phyloP scores from a whole-genome alignment of 1,140 invertebrate genomes.

The Aethina tumida region DNA sequence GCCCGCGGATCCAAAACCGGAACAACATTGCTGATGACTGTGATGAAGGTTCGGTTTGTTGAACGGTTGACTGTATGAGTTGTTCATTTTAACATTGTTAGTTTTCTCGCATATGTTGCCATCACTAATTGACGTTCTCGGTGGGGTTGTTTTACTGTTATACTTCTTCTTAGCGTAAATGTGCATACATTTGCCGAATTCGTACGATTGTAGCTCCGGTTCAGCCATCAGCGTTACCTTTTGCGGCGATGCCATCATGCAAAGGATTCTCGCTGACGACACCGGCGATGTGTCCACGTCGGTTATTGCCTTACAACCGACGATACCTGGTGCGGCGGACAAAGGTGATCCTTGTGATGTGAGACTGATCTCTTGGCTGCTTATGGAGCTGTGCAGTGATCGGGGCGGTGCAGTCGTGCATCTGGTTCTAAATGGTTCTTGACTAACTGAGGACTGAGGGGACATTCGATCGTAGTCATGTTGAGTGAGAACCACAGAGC shows the following conservation, averaged over 20 bases:
- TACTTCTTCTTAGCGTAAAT: conserved; percentile 24
- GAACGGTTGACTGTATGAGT: conserved; percentile 26
- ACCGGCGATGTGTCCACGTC: neutral
- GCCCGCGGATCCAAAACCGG: conserved; percentile 22
- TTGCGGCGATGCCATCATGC: conserved; percentile 7
- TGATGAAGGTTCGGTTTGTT: conserved; percentile 13
- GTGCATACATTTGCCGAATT: conserved; percentile 25
- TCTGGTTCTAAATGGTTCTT: conserved; percentile 8
- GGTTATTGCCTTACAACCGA: conserved; percentile 5
- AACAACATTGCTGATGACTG: conserved; percentile 29
- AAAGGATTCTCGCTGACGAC: neutral
- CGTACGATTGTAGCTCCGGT: conserved; percentile 9
- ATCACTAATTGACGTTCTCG: conserved; percentile 25
- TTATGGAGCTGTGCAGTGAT: neutral
- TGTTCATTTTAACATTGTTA: conserved; percentile 4
- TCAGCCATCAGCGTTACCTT: conserved; percentile 9
- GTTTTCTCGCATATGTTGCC: conserved; percentile 19
- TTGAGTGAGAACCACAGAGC: conserved; percentile 15
- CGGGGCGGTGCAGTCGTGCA: conserved; percentile 10
- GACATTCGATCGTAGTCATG: conserved; percentile 1
- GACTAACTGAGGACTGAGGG: neutral
- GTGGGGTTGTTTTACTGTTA: conserved; percentile 11
- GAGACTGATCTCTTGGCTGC: conserved; percentile 6
- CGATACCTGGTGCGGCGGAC: conserved; percentile 11
- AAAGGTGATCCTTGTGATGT: conserved; percentile 5